Evolutionary conservation across 2,113 vertebrate genomes (phyloP).

Genomic region (Callithrix jacchus): DNA sequence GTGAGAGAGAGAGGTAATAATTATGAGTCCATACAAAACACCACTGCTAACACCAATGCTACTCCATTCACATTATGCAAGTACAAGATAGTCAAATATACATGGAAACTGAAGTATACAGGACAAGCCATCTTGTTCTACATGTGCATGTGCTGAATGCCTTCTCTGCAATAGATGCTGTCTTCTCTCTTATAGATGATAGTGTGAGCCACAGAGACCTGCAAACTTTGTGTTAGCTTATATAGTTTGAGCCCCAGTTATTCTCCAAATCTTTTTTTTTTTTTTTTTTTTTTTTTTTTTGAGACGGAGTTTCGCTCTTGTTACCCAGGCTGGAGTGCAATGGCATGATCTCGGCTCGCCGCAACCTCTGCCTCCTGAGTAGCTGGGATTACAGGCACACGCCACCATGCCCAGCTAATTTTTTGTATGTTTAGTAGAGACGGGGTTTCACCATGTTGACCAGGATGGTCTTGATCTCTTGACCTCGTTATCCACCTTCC

Average conservation of each 20-base stretch:
- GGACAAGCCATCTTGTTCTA: not conserved
- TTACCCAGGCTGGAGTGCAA: too few relatives aligned
- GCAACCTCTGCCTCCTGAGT: too few relatives aligned
- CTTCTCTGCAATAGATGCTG: not conserved
- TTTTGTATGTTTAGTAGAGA: too few relatives aligned
- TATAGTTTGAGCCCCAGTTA: not conserved
- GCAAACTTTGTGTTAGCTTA: not conserved
- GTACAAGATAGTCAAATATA: not conserved
- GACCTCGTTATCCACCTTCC: too few relatives aligned
- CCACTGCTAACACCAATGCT: not conserved
- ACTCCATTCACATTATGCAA: not conserved
- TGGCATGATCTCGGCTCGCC: too few relatives aligned
- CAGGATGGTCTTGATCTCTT: too few relatives aligned
- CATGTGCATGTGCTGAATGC: not conserved
- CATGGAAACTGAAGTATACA: not conserved
- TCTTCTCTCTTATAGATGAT: not conserved
- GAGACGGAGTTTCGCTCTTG: too few relatives aligned
- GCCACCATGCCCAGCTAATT: too few relatives aligned
- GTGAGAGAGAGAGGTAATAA: not conserved
- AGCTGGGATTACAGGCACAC: too few relatives aligned
- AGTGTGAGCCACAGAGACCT: not conserved
- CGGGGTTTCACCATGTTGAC: too few relatives aligned
- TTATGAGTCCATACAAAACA: not conserved
- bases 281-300: too few relatives aligned
- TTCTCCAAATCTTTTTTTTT: too few relatives aligned